These are phyloP conservation scores for Chloroclysta siterata DNA, from an alignment of 2,888 invertebrate genomes.

Conservation along the genomic window DNA sequence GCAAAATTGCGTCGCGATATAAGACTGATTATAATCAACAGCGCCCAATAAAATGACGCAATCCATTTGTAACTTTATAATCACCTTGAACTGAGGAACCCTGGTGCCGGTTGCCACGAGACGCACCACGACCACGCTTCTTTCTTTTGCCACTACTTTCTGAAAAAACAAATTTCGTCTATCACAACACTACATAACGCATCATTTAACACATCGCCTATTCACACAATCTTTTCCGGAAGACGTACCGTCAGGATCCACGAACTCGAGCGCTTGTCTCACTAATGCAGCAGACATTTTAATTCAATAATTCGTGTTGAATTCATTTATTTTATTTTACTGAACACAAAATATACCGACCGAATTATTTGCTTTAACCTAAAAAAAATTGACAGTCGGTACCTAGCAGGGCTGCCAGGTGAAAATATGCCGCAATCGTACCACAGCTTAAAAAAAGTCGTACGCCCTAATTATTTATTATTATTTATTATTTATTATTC, in stretches of 20 bases:
- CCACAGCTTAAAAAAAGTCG: no score
- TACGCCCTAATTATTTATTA: no score
- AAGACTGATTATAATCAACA: constrained; percentile 5
- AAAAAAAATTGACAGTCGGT: not conserved
- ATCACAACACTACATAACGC: constrained; percentile 30
- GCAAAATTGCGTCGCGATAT: not conserved
- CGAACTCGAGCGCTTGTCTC: constrained; percentile 82
- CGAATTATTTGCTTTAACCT: constrained; percentile 1
- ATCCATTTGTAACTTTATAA: constrained; percentile 26
- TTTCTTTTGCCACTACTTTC: constrained; percentile 64
- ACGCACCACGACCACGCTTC: constrained; percentile 58
- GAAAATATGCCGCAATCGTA: no score
- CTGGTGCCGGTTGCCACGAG: constrained; percentile 21
- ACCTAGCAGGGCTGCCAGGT: no score
- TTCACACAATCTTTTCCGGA: not conserved
- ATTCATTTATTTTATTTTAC: constrained; percentile 56
- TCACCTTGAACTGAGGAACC: constrained; percentile 67
- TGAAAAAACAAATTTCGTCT: constrained; percentile 49
- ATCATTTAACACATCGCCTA: not conserved
- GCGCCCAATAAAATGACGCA: constrained; percentile 37
- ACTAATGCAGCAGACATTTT: constrained; percentile 86
- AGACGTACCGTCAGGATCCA: constrained; percentile 73
- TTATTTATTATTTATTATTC: no score
- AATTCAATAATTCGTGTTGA: constrained; percentile 44
- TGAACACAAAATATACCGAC: not conserved